Conservation (phyloP, 2,888 invertebrate genomes). For the Microplitis deprimator region DNA sequence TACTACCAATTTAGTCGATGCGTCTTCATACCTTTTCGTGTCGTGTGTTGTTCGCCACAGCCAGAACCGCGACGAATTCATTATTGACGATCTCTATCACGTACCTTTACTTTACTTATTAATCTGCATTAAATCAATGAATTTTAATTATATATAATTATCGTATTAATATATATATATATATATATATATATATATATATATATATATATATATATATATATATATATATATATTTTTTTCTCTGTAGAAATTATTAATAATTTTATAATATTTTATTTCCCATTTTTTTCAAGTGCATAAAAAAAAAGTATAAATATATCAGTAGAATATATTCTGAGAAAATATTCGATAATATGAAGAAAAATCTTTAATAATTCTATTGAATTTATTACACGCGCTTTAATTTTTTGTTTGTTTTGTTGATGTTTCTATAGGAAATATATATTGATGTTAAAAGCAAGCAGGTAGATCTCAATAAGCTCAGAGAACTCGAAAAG, state of each 20-base stretch:
- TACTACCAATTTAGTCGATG: constrained; percentile 41
- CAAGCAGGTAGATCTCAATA: not conserved
- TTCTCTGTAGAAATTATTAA: too few relatives aligned
- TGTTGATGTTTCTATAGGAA: constrained; percentile 13
- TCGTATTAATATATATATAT: not conserved
- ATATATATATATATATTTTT: too few relatives aligned
- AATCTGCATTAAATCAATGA: not conserved
- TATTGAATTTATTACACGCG: not conserved
- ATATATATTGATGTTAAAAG: constrained; percentile 7
- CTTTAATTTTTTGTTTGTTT: constrained; percentile 10
- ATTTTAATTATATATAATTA: not conserved
- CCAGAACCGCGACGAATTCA: constrained; percentile 30
- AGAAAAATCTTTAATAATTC: not conserved
- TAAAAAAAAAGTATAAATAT: not conserved
- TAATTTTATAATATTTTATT: not conserved
- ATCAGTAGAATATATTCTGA: not conserved
- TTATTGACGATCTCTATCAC: constrained; percentile 21
- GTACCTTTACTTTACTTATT: not conserved
- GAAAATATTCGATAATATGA: not conserved
- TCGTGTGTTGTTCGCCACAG: constrained; percentile 11
- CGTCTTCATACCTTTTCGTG: constrained; percentile 39
- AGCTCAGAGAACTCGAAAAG: not conserved
- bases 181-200: too few relatives aligned
- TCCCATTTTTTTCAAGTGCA: too few relatives aligned
- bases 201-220: too few relatives aligned